Evolutionary conservation across 1,140 invertebrate genomes (phyloP), one percentile per base, ranked within the genome.

Genomic region (Physella acuta): DNA sequence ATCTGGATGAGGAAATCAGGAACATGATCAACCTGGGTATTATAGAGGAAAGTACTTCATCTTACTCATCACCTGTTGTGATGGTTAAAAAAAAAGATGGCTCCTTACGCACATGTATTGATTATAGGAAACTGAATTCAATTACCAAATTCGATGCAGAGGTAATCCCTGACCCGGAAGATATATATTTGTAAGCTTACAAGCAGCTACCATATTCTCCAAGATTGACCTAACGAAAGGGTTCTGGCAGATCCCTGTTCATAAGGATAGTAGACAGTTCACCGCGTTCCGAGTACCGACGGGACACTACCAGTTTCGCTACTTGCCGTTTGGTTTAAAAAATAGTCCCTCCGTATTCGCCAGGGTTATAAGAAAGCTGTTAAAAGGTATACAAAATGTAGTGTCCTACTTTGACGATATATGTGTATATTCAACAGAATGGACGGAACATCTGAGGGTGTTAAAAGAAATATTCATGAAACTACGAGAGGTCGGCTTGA

Each of bases 61-160:
- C 86, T 30, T 89, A 86, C 85, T 86, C 82, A 8, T 85, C 87
- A 2, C 87, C 87, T 4, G 73, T 88, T 28, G 87, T 89, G 0
- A 76, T 84, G 2, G 83, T 88, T 0, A 37, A 78, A 26, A 88
- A 88, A 70, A 59, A 78, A 0, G 78, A 88, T 73, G 84, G 83
- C 14, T 72, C 76, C 24, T 72, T 85, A 37, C 70, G 87, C 26
- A 78, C 88, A 36, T 87, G 86, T 74, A 82, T 78, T 0, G 87
- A 89, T 78, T 88, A 85, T 78, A 85, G 76, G 16, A 65, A 62
- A 16, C 52, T 79, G 3, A 80, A 81, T 53, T 14, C 31, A 20
- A 56, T 65, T 0, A 70, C 63, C 0, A 55, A 49, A 16, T 72
- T 73, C 65, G 76, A 78, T 56, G 59, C 71, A 30, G 75, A 78